A percentile compares a stretch with the other conserved stretches of the same genome.
phyloP scores from a whole-genome alignment of 2,113 vertebrate genomes.

The Bubalus kerabau region DNA sequence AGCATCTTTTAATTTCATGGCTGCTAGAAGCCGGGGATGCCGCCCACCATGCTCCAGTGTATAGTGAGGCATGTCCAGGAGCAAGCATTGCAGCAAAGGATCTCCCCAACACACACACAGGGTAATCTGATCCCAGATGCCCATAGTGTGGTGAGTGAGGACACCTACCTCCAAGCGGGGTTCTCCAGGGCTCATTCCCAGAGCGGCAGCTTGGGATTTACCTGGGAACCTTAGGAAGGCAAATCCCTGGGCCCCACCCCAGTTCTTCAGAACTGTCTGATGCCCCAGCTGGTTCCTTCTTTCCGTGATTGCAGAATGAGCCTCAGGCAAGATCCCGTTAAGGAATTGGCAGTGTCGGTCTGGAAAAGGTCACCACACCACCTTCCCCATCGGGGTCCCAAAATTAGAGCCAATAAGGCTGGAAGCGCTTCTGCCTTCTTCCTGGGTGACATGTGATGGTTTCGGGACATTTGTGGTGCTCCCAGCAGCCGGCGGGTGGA shows the following conservation, averaged over 20 bases:
- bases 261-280: not conserved
- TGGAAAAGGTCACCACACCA: not conserved
- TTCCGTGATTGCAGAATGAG: too few relatives aligned
- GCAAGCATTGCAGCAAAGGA: not conserved
- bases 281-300: not conserved
- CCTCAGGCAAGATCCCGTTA: too few relatives aligned
- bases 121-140: fast-evolving
- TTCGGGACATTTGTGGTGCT: too few relatives aligned
- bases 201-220: not conserved
- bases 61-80: not conserved
- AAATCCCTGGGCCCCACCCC: not conserved
- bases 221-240: not conserved
- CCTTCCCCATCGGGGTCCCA: fast-evolving
- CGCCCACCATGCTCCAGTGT: not conserved
- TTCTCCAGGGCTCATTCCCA: not conserved
- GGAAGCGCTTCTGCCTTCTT: not conserved
- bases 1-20: not conserved
- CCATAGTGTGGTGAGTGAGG: fast-evolving
- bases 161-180: fast-evolving
- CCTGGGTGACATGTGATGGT: not conserved
- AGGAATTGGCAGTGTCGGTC: not conserved
- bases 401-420: too few relatives aligned
- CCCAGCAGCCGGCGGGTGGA: not conserved
- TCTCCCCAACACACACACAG: not conserved
- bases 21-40: not conserved